Conservation (phyloP, 2,797 vertebrate species). For the Eptatretus atami region DNA sequence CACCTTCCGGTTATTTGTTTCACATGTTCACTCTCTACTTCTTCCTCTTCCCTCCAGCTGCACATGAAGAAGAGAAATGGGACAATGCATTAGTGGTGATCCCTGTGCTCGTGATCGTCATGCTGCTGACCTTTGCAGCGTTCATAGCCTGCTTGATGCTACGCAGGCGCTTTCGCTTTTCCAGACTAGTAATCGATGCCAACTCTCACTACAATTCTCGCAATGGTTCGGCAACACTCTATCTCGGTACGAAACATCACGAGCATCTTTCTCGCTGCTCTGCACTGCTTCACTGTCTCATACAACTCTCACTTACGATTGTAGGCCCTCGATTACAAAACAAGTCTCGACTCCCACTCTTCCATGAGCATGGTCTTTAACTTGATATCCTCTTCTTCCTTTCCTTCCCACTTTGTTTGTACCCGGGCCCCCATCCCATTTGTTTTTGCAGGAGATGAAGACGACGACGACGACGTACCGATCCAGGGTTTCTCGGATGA, state of each 20-base stretch:
- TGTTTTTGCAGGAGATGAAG: slow-evolving; percentile 43
- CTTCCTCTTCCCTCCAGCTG: too few species aligned
- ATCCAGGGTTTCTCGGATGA: slow-evolving; percentile 95
- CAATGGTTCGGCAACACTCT: slow-evolving; percentile 77
- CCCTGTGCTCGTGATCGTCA: too few species aligned
- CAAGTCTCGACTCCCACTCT: neutral
- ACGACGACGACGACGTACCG: slow-evolving; percentile 55
- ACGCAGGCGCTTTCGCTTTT: too few species aligned
- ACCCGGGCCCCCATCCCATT: neutral
- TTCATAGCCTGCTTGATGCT: too few species aligned
- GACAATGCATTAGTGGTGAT: too few species aligned
- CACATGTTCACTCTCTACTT: too few species aligned
- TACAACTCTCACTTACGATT: too few species aligned
- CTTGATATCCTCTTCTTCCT: neutral
- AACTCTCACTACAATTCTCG: slow-evolving; percentile 95
- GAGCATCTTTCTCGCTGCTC: slow-evolving; percentile 8
- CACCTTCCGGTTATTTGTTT: too few species aligned
- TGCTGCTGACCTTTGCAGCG: too few species aligned
- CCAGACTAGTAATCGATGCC: slow-evolving; percentile 12
- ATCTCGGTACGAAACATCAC: slow-evolving; percentile 78
- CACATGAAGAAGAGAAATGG: too few species aligned
- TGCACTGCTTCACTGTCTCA: neutral
- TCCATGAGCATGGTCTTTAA: neutral
- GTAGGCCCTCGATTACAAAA: neutral
- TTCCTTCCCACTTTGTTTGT: neutral